Base-by-base conservation (phyloP, 2,888 invertebrate species). In the Ennomos quercinarius region DNA sequence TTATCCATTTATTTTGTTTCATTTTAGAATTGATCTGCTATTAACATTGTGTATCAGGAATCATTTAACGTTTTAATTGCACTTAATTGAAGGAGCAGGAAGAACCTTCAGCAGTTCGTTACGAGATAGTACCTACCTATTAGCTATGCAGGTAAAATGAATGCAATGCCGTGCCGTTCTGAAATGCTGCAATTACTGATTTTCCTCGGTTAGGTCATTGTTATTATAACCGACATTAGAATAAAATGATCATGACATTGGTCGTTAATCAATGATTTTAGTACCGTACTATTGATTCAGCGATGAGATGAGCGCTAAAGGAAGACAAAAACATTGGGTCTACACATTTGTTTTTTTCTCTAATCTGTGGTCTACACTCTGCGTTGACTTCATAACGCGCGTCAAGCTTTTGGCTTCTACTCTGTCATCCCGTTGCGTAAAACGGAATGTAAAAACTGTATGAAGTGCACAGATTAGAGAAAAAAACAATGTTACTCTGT, bases 61-160 rank as follows among this genome's bases (percentile, higher is more conserved):
- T 55, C 50, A 50, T 55, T 55, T 42, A 49, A 42, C 50, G 48
- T 62, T 59, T 58, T 63, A 62, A 64, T 63, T 68, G 62, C 55
- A 56, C 59, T 61, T 64, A 59, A 66, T 68, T 70, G 66, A 57
- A 64, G 53, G 67, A 71, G 52, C 69, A 86, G 88, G 89, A 88
- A 88, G 87, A 87, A 81, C 89, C 89, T 89, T 89, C 86, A 81
- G 74, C 77, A 78, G 69, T 78, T 78, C 47, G 50, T 47, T 55
- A 43, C 47, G 49, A 39, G 51, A 46, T 57, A 51, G 40, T 43
- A 8, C 9, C 17, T 17, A 44, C 37, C 36, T 38, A 45, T 27
- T 11, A 17, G 10, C 17, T 42, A 27, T 78, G 81, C 79, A 81
- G 80, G 50, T 78, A 71, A 73, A 77, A 79, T 78, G 72, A 72